Evolutionary conservation across 1,140 invertebrate genomes (phyloP), one percentile per base, ranked within the genome.

Genomic region (Trinorchestia longiramus): DNA sequence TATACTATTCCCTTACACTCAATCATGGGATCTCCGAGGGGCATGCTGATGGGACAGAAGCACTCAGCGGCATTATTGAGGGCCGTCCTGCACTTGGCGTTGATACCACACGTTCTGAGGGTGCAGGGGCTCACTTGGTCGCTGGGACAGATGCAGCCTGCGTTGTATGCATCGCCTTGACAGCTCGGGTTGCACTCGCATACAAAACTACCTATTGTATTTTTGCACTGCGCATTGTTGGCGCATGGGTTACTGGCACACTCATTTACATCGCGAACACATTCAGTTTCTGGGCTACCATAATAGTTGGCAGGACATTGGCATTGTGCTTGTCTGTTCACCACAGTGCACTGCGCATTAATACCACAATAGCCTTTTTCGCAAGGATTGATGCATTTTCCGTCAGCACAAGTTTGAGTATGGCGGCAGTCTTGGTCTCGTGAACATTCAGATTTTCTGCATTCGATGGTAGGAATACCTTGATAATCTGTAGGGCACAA

Each of bases 271-370:
- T 98, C 98, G 97, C 98, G 98, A 97, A 98, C 98, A 97, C 99
- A 99, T 97, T 98, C 98, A 19, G 98, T 97, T 95, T 98, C 97
- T 0, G 99, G 98, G 97, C 99, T 99, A 96, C 99, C 99, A 96
- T 98, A 98, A 97, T 98, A 99, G 96, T 98, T 98, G 28, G 98
- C 98, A 40, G 99, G 98, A 97, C 99, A 99, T 0, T 98, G 98
- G 97, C 99, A 99, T 96, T 98, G 98, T 0, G 98, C 98, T 96
- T 98, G 97, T 96, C 98, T 98, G 96, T 98, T 98, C 4, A 98
- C 97, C 0, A 99, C 98, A n/a, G 98, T 98, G 97, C 99, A 99
- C 96, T 99, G 98, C 0, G 99, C 98, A 97, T 99, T 99, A 36
- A 98, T 97, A 23, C 99, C 99, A 97, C 99, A 99, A 97, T 98